phyloP scores from a whole-genome alignment of 2,888 invertebrate species.

The Cephalotes varians region DNA sequence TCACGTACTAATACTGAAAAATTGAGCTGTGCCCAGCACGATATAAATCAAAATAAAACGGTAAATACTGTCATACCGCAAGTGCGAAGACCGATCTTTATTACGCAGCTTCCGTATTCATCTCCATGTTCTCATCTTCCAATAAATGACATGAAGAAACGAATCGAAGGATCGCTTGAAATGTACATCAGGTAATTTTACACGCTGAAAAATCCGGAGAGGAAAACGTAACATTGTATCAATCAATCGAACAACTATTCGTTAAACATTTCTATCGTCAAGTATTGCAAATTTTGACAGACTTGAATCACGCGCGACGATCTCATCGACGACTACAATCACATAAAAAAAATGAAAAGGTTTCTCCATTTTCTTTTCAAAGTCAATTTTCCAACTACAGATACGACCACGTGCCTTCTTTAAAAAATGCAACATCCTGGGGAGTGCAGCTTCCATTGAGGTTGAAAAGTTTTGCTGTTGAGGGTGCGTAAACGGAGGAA shows the following conservation, averaged over 20 bases:
- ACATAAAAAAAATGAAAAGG: not conserved
- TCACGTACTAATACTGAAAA: slow-evolving; percentile 15
- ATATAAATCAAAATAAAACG: not conserved
- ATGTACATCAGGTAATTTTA: not conserved
- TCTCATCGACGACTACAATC: not conserved
- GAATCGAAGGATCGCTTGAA: not conserved
- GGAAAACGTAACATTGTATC: not conserved
- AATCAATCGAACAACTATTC: not conserved
- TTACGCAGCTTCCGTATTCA: slow-evolving; percentile 4
- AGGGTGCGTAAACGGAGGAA: not conserved
- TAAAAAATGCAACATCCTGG: slow-evolving; percentile 36
- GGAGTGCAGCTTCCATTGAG: slow-evolving; percentile 2
- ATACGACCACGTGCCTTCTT: not conserved
- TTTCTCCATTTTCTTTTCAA: not conserved
- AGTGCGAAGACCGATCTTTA: slow-evolving; percentile 14
- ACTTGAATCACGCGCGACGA: not conserved
- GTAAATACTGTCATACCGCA: slow-evolving; percentile 28
- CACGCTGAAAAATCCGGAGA: not conserved
- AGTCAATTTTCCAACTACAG: not conserved
- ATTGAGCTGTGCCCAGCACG: not conserved
- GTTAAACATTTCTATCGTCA: slow-evolving; percentile 21
- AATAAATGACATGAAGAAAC: not conserved
- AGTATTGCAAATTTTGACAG: slow-evolving; percentile 15
- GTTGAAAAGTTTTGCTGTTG: slow-evolving; percentile 13
- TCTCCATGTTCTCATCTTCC: not conserved